phyloP scores from a whole-genome alignment of 2,888 invertebrate species.

The Lochmaea crataegi region DNA sequence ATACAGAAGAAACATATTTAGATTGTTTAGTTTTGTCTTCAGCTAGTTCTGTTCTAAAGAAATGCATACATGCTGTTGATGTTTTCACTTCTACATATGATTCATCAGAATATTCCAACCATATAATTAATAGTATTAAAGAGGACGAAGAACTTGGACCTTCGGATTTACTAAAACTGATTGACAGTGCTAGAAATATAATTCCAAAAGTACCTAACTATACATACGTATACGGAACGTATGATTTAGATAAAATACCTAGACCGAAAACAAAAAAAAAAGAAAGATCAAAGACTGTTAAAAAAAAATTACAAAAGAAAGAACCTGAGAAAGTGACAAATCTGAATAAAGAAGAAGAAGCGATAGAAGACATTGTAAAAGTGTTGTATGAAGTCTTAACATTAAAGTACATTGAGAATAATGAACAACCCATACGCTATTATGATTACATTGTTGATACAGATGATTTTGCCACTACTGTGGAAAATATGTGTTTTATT shows the following conservation, averaged over 20 bases:
- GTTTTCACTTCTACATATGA: conserved; percentile 67
- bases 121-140: conserved; percentile 58
- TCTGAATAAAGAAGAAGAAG: conserved; percentile 69
- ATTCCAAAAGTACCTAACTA: conserved; percentile 59
- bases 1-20: conserved; percentile 60
- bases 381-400: conserved; percentile 67
- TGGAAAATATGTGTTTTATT: conserved; percentile 75
- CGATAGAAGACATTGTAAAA: conserved; percentile 69
- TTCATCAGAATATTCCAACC: conserved; percentile 65
- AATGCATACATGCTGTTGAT: conserved; percentile 59
- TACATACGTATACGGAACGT: conserved; percentile 66
- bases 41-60: conserved; percentile 57
- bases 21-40: conserved; percentile 59
- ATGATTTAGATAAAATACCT: conserved; percentile 59
- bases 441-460: conserved; percentile 73
- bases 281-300: conserved; percentile 56
- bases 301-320: conserved; percentile 60
- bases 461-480: conserved; percentile 69
- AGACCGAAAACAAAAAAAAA: conserved; percentile 60
- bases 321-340: conserved; percentile 68
- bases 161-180: conserved; percentile 61
- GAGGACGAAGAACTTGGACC: conserved; percentile 59
- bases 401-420: conserved; percentile 63
- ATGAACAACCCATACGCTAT: conserved; percentile 68
- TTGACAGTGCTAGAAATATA: conserved; percentile 54